Conservation (phyloP, 2,113 vertebrate species). For the Sporophila hypoxantha region DNA sequence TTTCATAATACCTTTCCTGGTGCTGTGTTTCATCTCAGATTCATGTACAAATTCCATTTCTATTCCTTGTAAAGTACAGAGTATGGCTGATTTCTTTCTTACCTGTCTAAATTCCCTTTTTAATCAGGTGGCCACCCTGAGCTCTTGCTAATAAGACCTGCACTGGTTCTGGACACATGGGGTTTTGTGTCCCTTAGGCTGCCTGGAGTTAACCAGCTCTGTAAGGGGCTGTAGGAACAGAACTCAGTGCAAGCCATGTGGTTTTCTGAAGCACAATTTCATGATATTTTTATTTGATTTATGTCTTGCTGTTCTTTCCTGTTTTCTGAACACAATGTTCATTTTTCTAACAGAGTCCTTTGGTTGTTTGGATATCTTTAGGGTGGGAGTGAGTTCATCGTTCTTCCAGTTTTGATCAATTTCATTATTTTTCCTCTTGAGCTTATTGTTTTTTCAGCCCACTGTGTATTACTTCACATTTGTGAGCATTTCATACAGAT, state of each 20-base stretch:
- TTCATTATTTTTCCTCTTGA: slow-evolving; percentile 25
- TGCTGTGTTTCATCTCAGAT: not conserved
- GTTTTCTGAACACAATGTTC: slow-evolving; percentile 27
- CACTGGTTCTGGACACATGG: not conserved
- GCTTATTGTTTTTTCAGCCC: slow-evolving; percentile 9
- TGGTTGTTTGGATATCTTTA: slow-evolving; percentile 26
- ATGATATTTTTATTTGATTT: slow-evolving; percentile 52
- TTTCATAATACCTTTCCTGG: not conserved
- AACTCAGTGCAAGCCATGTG: not conserved
- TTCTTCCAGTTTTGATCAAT: slow-evolving; percentile 38
- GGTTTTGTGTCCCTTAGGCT: not conserved
- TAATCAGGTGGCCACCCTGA: not conserved
- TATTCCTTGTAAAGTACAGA: not conserved
- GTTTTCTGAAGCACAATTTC: slow-evolving; percentile 1
- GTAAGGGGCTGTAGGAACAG: not conserved
- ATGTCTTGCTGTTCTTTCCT: slow-evolving; percentile 43
- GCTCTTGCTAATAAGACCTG: not conserved
- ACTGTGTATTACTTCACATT: slow-evolving; percentile 37
- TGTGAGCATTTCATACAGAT: slow-evolving; percentile 28
- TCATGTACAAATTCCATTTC: not conserved
- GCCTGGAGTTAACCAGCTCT: not conserved
- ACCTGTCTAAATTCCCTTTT: not conserved
- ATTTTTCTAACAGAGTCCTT: slow-evolving; percentile 8
- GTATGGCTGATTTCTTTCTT: not conserved
- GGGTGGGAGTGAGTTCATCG: slow-evolving; percentile 43